Base-by-base conservation (phyloP, 1,140 invertebrate species). In the Gryon sp. region DNA sequence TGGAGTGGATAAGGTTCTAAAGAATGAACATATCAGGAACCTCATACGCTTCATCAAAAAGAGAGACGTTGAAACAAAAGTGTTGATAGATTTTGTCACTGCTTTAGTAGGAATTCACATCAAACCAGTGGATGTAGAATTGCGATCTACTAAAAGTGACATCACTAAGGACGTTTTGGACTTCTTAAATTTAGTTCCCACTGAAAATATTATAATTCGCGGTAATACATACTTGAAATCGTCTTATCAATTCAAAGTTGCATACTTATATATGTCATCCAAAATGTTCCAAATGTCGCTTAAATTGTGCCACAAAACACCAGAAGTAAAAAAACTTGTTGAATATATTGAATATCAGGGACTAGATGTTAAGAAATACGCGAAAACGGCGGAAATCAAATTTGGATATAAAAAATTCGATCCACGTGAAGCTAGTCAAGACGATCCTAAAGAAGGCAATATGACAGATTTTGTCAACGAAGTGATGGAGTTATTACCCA, bases 71-170 rank as follows among this genome's bases (percentile, higher is more conserved):
- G 63, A 83, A 24, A n/a, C 82, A 0, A 34, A 70, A 9, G 66
- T 73, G 0, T 11, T 82, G 9, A n/a, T 68, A 0, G 75, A 84
- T 18, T 62, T 82, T 5, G 20, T 84, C 0, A 43, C 66, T 2
- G 53, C 43, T 1, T 41, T 84, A 0, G 62, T 78, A 4, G 82
- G 83, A 41, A 53, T 83, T 0, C 11, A 83, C 18, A 78, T 81
- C 24, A 76, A 77, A 24, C 16, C 38, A 24, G 8, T 52, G 7
- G n/a, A 30, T 12, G 14, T 28, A 7, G 12, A 16, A 12, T 11
- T 20, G 12, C n/a, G 4, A 12, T 6, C n/a, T 26, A 20, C 34
- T 12, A 32, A 11, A 4, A 66, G 52, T 2, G 48, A 75, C 9
- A 12, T 75, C 2, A 68, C 43, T 0, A 62, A 55, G 5, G 16